Percentiles rank a stretch among this genome's conserved stretches.
phyloP scores from a whole-genome alignment of 2,888 invertebrate genomes.

The Harpalus rubripes region DNA sequence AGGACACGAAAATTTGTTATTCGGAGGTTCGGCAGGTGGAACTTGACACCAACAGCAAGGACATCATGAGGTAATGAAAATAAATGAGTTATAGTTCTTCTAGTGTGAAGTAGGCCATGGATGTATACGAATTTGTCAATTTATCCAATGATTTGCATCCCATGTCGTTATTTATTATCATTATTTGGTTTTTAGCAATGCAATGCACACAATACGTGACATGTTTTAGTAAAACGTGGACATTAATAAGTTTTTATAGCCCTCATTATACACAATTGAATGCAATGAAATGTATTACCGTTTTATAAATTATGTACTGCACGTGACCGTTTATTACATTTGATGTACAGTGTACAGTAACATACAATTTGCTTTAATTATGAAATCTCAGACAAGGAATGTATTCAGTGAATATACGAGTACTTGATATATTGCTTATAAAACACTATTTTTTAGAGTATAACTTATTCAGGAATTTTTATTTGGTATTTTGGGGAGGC shows the following conservation, averaged over 20 bases:
- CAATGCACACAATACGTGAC: slow-evolving; percentile 29
- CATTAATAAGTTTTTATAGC: slow-evolving; percentile 46
- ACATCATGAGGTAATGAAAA: slow-evolving; percentile 40
- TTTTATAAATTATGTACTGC: slow-evolving; percentile 22
- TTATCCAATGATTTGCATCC: slow-evolving; percentile 52
- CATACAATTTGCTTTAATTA: background rate
- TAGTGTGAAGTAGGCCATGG: slow-evolving; percentile 14
- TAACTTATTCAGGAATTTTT: too few species aligned
- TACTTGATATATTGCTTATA: too few species aligned
- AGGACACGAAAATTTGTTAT: slow-evolving; percentile 28
- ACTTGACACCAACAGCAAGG: slow-evolving; percentile 23
- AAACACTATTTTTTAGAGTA: too few species aligned
- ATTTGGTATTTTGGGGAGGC: too few species aligned
- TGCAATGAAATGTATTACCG: slow-evolving; percentile 29
- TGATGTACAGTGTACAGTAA: background rate
- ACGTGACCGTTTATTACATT: background rate
- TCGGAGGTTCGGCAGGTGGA: background rate
- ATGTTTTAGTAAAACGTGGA: slow-evolving; percentile 41
- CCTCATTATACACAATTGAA: slow-evolving; percentile 33
- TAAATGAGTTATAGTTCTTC: slow-evolving; percentile 51
- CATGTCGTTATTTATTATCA: slow-evolving; percentile 50
- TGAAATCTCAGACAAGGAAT: background rate
- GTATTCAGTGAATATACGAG: too few species aligned
- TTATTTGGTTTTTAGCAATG: slow-evolving; percentile 53
- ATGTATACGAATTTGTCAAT: slow-evolving; percentile 56